These are phyloP conservation scores for Synanceia verrucosa DNA, from an alignment of 2,797 vertebrate species.

Conservation along the genomic window DNA sequence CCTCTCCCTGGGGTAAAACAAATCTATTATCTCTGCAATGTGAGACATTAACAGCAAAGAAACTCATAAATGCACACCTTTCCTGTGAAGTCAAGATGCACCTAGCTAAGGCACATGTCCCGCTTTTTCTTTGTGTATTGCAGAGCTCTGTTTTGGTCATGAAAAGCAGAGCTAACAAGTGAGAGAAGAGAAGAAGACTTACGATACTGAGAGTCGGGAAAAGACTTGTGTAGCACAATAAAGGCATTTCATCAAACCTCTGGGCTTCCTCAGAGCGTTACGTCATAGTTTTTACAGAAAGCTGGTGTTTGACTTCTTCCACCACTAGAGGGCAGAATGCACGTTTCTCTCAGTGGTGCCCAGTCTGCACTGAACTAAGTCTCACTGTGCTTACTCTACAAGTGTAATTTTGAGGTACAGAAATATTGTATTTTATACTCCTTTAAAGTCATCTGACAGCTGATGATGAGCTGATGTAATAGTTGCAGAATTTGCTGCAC, in stretches of 20 bases:
- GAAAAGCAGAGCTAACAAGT: neutral
- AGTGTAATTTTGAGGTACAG: neutral
- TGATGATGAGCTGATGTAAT: neutral
- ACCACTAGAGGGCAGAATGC: conserved; percentile 70
- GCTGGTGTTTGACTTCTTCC: conserved; percentile 6
- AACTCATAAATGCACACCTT: neutral
- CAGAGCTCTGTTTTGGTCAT: conserved; percentile 56
- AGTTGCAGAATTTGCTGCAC: neutral
- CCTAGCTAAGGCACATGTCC: neutral
- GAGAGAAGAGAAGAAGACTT: conserved; percentile 24
- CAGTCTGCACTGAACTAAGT: neutral
- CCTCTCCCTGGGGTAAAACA: conserved; percentile 74
- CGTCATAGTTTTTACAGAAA: conserved; percentile 27
- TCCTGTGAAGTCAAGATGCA: neutral
- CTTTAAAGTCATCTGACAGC: neutral
- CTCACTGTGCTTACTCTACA: neutral
- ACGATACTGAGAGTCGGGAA: neutral
- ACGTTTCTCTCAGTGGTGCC: conserved; percentile 1
- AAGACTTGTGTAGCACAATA: conserved; percentile 25
- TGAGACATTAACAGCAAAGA: conserved; percentile 9
- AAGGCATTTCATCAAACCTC: conserved; percentile 28
- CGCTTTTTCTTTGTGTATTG: conserved; percentile 2
- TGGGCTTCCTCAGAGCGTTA: conserved; percentile 1
- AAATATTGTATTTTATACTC: neutral
- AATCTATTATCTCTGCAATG: conserved; percentile 20